These are phyloP conservation scores for Columba janthina DNA, from an alignment of 2,113 vertebrate species.

Conservation along the genomic window DNA sequence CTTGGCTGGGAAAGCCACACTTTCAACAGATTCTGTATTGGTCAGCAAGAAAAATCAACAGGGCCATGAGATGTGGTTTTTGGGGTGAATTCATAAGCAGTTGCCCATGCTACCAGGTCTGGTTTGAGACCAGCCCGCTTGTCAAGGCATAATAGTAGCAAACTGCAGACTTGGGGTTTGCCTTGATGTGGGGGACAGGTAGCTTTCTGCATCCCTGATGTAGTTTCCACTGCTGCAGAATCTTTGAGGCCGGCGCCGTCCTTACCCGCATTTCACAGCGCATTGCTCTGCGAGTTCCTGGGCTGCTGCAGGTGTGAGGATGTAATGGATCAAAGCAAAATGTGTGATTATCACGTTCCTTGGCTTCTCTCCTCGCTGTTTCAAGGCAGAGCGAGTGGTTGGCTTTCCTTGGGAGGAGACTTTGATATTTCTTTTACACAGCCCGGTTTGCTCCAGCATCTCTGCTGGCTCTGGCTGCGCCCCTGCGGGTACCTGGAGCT, in stretches of 20 bases:
- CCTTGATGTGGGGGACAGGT: background rate
- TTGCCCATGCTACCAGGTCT: background rate
- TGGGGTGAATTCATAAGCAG: background rate
- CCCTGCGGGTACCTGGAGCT: no score
- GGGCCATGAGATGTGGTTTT: background rate
- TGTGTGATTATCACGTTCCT: background rate
- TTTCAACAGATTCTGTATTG: background rate
- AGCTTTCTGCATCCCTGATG: background rate
- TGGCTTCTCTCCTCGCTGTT: background rate
- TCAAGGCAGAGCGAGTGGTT: no score
- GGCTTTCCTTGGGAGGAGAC: no score
- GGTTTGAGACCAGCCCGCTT: background rate
- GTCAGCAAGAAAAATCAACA: background rate
- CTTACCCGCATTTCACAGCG: background rate
- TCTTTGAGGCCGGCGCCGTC: background rate
- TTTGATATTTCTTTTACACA: no score
- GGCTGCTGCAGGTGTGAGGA: background rate
- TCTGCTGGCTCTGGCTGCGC: no score
- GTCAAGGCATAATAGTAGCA: fast-evolving
- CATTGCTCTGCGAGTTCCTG: fast-evolving
- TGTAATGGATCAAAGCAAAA: background rate
- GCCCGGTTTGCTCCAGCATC: no score
- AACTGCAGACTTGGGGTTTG: background rate
- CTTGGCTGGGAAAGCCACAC: background rate
- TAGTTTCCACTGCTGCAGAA: background rate